Percentiles rank a stretch among this genome's conserved stretches.
Conservation (phyloP, 1,140 invertebrate species). For the Saccostrea echinata region DNA sequence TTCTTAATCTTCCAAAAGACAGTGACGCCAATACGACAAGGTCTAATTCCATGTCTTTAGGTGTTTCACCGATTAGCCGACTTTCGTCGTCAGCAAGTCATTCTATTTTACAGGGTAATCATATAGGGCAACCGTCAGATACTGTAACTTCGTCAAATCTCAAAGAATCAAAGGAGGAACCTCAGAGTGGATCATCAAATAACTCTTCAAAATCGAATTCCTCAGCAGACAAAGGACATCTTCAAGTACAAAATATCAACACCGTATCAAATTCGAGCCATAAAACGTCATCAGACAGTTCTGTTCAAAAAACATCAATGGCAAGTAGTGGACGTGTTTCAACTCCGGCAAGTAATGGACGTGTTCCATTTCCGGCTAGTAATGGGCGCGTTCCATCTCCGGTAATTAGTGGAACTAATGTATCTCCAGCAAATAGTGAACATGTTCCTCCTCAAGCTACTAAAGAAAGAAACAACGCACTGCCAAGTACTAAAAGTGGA, state of each 20-base stretch:
- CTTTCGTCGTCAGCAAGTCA: constrained; percentile 17
- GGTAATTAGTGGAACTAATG: neutral
- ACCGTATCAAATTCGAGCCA: neutral
- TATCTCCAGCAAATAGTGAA: neutral
- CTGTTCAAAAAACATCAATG: neutral
- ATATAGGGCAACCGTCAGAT: neutral
- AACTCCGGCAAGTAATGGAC: neutral
- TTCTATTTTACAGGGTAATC: constrained; percentile 17
- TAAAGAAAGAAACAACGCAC: neutral
- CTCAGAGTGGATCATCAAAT: neutral
- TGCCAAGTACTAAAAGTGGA: neutral
- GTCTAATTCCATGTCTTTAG: constrained; percentile 5
- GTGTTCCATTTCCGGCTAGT: neutral
- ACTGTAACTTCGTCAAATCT: neutral
- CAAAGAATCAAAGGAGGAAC: neutral
- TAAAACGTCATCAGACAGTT: neutral
- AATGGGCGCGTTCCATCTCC: neutral
- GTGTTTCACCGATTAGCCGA: constrained; percentile 37
- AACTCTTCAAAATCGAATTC: neutral
- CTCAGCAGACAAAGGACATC: neutral
- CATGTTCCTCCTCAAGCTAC: neutral
- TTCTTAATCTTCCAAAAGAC: neutral
- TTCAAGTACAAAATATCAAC: neutral
- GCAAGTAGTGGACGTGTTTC: neutral
- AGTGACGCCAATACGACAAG: neutral